phyloP scores from a whole-genome alignment of 2,888 invertebrate species.

The Drosophila falleni region DNA sequence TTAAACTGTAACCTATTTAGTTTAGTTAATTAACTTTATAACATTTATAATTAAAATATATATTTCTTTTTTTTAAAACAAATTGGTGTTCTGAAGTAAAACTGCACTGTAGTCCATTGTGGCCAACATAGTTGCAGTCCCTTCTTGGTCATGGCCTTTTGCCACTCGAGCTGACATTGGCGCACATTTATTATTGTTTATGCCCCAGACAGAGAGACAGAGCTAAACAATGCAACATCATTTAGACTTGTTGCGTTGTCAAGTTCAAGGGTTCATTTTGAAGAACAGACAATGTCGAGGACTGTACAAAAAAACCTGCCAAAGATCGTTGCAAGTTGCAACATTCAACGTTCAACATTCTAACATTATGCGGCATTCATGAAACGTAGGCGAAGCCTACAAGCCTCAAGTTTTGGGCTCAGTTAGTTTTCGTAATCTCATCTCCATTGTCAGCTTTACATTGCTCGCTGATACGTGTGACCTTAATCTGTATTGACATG shows the following conservation, averaged over 20 bases:
- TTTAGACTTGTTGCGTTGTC: constrained; percentile 66
- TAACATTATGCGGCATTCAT: constrained; percentile 27
- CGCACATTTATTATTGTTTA: constrained; percentile 71
- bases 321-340: constrained; percentile 13
- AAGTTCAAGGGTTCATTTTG: constrained; percentile 81
- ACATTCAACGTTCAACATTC: constrained; percentile 14
- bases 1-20: too few species aligned
- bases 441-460: constrained; percentile 71
- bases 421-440: constrained; percentile 49
- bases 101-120: background rate
- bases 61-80: background rate
- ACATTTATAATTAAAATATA: too few species aligned
- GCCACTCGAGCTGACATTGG: constrained; percentile 66
- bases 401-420: background rate
- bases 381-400: constrained; percentile 47
- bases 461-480: constrained; percentile 74
- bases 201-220: constrained; percentile 36
- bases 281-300: constrained; percentile 7
- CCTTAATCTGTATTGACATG: constrained; percentile 82
- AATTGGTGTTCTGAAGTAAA: background rate
- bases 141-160: constrained; percentile 40
- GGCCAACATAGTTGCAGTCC: background rate
- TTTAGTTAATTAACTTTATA: too few species aligned
- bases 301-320: constrained; percentile 7
- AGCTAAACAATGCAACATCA: constrained; percentile 72